A percentile compares a stretch with the other conserved stretches of the same genome.
Conservation (phyloP, 92 coral and sea anemone genomes). For the Micromussa lordhowensis region DNA sequence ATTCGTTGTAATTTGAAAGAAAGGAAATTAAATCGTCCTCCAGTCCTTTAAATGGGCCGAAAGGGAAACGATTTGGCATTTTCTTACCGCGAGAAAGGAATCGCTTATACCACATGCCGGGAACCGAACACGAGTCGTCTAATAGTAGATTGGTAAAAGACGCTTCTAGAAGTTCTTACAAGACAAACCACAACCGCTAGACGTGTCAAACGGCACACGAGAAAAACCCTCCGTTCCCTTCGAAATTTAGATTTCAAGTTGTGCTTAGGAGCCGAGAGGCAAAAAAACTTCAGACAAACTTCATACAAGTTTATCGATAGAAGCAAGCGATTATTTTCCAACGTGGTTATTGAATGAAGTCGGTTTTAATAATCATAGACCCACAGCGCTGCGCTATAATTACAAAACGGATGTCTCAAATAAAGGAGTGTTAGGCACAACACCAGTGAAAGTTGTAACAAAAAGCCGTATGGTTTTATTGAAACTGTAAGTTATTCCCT, state of each 20-base stretch:
- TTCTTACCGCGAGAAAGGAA: neutral
- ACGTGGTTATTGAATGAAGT: neutral
- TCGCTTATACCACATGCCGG: neutral
- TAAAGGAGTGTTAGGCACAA: neutral
- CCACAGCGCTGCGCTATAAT: neutral
- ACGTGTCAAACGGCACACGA: neutral
- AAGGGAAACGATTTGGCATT: neutral
- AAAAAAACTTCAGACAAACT: too few species aligned
- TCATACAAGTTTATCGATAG: neutral
- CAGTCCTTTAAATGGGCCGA: neutral
- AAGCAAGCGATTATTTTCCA: neutral
- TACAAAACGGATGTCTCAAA: neutral
- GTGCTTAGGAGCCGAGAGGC: neutral
- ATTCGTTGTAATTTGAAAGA: neutral
- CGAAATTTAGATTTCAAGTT: neutral
- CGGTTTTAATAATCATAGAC: neutral
- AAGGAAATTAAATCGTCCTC: neutral
- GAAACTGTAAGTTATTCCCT: neutral
- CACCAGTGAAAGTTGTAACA: neutral
- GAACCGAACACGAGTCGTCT: neutral
- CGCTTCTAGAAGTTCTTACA: neutral
- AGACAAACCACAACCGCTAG: neutral
- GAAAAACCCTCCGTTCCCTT: neutral
- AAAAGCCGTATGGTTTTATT: neutral
- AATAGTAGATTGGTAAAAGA: neutral